phyloP scores from a whole-genome alignment of 2,113 vertebrate genomes.

The Megaptera novaeangliae region DNA sequence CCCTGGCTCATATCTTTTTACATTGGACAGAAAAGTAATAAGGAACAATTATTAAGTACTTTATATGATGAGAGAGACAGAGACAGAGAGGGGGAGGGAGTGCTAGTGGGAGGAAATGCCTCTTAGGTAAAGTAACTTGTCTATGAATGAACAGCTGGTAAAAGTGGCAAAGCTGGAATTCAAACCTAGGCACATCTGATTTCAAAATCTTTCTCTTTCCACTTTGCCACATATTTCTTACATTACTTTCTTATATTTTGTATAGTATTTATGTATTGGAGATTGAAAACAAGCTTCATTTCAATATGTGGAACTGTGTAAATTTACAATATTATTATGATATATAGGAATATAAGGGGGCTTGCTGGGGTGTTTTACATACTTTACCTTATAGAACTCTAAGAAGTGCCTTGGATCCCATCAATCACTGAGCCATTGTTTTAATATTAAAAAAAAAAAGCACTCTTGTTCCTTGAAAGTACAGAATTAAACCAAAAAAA shows the following conservation, averaged over 20 bases:
- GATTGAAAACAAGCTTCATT: background rate
- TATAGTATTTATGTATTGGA: background rate
- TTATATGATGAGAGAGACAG: background rate
- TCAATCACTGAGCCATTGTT: background rate
- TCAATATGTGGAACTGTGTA: background rate
- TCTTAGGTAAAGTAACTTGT: background rate
- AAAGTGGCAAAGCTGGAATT: background rate
- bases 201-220: background rate
- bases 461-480: conserved; percentile 47
- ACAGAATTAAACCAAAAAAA: conserved; percentile 3
- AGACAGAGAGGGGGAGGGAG: background rate
- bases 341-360: background rate
- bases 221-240: background rate
- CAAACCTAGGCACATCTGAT: background rate
- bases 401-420: background rate
- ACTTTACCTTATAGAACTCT: background rate
- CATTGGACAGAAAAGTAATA: background rate
- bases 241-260: background rate
- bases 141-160: background rate
- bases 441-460: background rate
- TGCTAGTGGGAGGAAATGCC: background rate
- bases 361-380: background rate
- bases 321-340: background rate
- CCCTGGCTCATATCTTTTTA: background rate
- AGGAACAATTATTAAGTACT: background rate